Evolutionary conservation across 2,888 invertebrate genomes (phyloP).

Genomic region (Pharmacophagus antenor): DNA sequence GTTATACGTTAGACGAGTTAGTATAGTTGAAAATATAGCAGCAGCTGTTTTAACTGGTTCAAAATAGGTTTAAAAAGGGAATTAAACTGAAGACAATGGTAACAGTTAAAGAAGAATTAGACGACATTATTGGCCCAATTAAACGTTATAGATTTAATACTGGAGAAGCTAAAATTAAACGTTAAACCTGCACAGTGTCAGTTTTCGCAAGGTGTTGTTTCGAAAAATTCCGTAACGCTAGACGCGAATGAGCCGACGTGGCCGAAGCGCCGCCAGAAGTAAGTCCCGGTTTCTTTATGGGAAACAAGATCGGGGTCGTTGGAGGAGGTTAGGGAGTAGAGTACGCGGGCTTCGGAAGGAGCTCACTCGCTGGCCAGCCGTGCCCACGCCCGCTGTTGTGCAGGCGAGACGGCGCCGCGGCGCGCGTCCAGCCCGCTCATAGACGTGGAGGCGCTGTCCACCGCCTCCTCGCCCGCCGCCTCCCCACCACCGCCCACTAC

Average conservation of each 20-base stretch:
- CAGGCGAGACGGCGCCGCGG: conserved; percentile 84
- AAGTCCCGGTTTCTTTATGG: background rate
- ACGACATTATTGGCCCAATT: too few relatives aligned
- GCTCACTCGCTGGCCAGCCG: conserved; percentile 40
- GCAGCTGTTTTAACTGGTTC: too few relatives aligned
- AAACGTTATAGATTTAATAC: too few relatives aligned
- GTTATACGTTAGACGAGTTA: too few relatives aligned
- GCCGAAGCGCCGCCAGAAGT: background rate
- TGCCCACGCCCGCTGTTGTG: conserved; percentile 45
- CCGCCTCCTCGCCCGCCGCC: conserved; percentile 78
- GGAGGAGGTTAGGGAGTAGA: background rate
- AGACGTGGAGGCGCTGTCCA: conserved; percentile 84
- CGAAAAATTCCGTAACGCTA: background rate
- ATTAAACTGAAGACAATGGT: too few relatives aligned
- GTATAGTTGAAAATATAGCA: too few relatives aligned
- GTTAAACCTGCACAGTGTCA: background rate
- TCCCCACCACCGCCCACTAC: conserved; percentile 62
- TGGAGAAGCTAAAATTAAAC: too few relatives aligned
- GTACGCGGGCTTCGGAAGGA: conserved; percentile 27
- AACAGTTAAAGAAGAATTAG: too few relatives aligned
- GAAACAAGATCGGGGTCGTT: background rate
- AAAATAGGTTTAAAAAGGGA: too few relatives aligned
- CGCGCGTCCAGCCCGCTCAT: conserved; percentile 84
- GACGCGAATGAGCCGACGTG: background rate
- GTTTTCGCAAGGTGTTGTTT: background rate